Base-by-base conservation (phyloP, 2,113 vertebrate genomes). In the Phalacrocorax aristotelis region DNA sequence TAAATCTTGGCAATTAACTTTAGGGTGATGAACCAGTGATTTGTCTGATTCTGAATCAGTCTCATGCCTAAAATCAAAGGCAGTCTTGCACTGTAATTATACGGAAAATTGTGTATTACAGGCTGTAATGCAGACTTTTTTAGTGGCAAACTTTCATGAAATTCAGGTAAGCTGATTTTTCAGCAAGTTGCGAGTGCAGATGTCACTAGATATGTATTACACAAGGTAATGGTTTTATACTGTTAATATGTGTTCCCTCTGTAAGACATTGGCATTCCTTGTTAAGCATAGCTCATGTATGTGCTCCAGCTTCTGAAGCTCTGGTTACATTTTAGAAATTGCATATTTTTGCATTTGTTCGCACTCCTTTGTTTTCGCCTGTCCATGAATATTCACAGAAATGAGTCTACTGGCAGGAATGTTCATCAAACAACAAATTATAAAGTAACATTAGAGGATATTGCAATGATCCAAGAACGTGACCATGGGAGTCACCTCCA, bases 301-400 rank as follows among this genome's bases (percentile, higher is more conserved):
- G 13, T 7, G 42, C 80, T 95, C 68, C 72, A 86, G 68, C 54
- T 90, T 57, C 62, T 89, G 83, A 65, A 83, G 60, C 15, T 83
- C 68, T 74, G 21, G 64, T 82, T 89, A 26, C 27, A 71, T 71
- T 89, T 84, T 3, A 18, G 75, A 95, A 74, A 82, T 46, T 10
- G 46, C 71, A 88, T 92, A 74, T 80, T 90, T 96, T 93, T 92
- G 58, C 76, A 89, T 96, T 94, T 93, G 62, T 95, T 95, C 77
- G 46, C 32, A 93, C 46, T 65, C 49, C 55, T 91, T 87, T 91
- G 8, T 77, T 85, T 88, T 96, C 55, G 34, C 14, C 38, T 65
- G 4, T 42, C 60, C 13, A 86, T 95, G 66, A 89, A 89, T 92
- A 93, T 93, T 92, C 60, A 65, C 61, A 86, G 7, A 66, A 92